Evolutionary conservation across 2,113 vertebrate species (phyloP).

Genomic region (Otolemur garnettii): DNA sequence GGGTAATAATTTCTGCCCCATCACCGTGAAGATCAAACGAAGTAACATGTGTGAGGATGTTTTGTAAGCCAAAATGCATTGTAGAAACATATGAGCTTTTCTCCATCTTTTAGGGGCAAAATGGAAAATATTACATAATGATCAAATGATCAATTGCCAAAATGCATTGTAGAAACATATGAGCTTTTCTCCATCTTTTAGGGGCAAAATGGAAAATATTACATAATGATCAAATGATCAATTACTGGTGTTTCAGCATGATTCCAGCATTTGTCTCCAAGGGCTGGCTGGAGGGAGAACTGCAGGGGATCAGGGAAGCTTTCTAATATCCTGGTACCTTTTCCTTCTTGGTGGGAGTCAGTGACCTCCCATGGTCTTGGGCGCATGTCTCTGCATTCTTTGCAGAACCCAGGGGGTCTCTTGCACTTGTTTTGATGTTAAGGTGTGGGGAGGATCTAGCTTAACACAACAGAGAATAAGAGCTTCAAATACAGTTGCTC

Average conservation of each 20-base stretch:
- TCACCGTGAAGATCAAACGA: neutral
- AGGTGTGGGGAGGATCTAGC: neutral
- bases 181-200: neutral
- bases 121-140: neutral
- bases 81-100: neutral
- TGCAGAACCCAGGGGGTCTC: neutral
- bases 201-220: neutral
- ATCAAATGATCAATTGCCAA: neutral
- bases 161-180: neutral
- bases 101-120: neutral
- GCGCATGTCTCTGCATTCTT: rapidly evolving
- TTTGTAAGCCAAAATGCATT: neutral
- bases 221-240: neutral
- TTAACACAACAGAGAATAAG: neutral
- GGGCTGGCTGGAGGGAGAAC: neutral
- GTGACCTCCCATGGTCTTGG: neutral
- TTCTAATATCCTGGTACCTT: neutral
- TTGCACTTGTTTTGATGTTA: neutral
- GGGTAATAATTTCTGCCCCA: neutral
- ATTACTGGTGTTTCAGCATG: neutral
- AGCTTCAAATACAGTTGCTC: neutral
- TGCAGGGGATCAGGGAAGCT: neutral
- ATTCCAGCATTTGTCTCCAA: neutral
- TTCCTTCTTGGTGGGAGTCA: neutral
- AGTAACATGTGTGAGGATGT: neutral